These are phyloP conservation scores for Rhinoraja longicauda DNA, from an alignment of 2,797 vertebrate species.

Conservation along the genomic window DNA sequence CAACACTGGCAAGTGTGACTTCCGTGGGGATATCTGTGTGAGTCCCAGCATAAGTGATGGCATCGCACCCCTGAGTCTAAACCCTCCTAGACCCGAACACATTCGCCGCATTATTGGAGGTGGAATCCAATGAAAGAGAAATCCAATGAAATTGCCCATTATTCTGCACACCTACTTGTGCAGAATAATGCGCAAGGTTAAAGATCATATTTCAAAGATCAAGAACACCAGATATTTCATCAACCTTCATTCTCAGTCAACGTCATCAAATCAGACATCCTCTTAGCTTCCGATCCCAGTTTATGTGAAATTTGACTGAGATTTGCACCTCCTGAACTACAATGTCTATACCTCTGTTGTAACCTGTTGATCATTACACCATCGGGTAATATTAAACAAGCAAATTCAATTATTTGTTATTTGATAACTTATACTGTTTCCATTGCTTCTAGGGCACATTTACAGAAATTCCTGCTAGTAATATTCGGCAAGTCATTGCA, in stretches of 20 bases:
- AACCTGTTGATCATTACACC: background rate
- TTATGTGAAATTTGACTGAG: background rate
- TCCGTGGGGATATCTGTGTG: no score
- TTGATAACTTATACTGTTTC: slow-evolving; percentile 4
- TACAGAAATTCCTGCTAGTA: slow-evolving; percentile 83
- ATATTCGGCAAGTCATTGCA: slow-evolving; percentile 82
- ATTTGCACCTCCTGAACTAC: background rate
- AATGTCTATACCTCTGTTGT: background rate
- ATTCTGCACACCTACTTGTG: background rate
- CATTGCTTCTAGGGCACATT: slow-evolving; percentile 73
- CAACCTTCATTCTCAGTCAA: background rate
- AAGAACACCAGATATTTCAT: background rate
- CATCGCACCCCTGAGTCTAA: background rate
- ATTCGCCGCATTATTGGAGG: background rate
- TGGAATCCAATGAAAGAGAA: background rate
- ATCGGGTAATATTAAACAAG: background rate
- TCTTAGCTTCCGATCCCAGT: background rate
- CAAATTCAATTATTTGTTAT: background rate
- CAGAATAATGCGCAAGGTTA: background rate
- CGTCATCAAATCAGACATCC: background rate
- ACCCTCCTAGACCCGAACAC: background rate
- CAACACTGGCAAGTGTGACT: no score
- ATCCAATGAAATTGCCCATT: no score
- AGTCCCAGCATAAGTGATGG: no score
- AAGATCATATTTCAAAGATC: background rate